A percentile compares a stretch with the other conserved stretches of the same genome.
Evolutionary conservation across 2,113 vertebrate genomes (phyloP).

Genomic region (Anseranas semipalmata): DNA sequence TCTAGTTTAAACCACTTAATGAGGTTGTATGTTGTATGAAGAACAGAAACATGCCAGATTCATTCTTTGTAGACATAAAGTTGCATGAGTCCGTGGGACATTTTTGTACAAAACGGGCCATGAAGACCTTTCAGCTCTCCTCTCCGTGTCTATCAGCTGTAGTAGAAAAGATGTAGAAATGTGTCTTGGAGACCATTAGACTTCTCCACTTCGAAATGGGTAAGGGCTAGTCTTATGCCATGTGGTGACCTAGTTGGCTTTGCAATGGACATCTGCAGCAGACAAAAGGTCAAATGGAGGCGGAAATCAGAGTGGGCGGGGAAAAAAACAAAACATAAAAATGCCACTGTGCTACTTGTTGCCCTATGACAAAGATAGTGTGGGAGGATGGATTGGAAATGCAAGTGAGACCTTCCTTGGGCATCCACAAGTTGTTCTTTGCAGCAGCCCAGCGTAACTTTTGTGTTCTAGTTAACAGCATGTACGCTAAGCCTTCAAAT

Average conservation of each 20-base stretch:
- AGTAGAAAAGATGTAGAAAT: not conserved
- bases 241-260: not conserved
- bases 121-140: not conserved
- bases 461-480: constrained; percentile 32
- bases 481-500: constrained; percentile 31
- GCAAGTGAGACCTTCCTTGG: constrained; percentile 54
- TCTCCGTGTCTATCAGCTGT: not conserved
- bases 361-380: constrained; percentile 69
- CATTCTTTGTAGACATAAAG: not conserved
- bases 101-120: not conserved
- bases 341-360: constrained; percentile 49
- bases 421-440: constrained; percentile 4
- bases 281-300: constrained; percentile 55
- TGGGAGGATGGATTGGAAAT: constrained; percentile 55
- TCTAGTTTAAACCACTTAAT: not conserved
- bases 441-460: constrained; percentile 8
- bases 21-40: not conserved
- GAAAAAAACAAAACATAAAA: constrained; percentile 41
- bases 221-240: not conserved
- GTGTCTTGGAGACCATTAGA: not conserved
- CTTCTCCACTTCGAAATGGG: not conserved
- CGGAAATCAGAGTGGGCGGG: constrained; percentile 48
- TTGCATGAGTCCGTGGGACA: not conserved
- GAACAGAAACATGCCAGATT: not conserved
- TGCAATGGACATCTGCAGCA: not conserved